Percentiles rank a stretch among this genome's conserved stretches.
phyloP scores from a whole-genome alignment of 2,888 invertebrate genomes.

The Heteromyza rotundicornis region DNA sequence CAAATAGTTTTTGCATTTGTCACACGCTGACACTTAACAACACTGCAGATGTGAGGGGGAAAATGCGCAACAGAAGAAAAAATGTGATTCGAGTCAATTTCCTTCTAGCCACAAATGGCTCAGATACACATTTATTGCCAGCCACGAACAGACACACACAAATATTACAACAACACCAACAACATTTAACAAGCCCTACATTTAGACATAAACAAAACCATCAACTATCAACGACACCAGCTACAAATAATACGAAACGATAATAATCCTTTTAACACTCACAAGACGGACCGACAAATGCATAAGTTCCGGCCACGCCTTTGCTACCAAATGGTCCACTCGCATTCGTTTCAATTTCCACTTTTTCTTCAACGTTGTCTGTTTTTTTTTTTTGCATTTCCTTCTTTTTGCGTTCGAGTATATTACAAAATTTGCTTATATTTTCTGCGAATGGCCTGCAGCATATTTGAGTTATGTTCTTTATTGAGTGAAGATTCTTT shows the following conservation, averaged over 20 bases:
- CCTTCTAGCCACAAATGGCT: neutral
- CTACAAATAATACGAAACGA: too few species aligned
- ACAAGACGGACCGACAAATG: neutral
- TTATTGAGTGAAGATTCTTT: neutral
- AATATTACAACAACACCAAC: neutral
- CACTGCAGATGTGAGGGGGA: neutral
- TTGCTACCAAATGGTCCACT: neutral
- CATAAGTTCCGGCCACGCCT: neutral
- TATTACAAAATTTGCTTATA: neutral
- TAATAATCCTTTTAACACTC: too few species aligned
- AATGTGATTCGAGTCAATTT: neutral
- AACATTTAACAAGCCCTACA: too few species aligned
- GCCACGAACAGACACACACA: neutral
- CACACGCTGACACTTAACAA: neutral
- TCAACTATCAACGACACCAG: too few species aligned
- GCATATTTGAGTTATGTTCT: neutral
- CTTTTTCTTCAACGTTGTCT: neutral
- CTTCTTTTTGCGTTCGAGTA: neutral
- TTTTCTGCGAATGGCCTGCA: too few species aligned
- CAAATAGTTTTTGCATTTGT: constrained; percentile 7
- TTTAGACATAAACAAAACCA: too few species aligned
- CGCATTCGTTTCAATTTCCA: neutral
- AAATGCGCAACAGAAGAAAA: neutral
- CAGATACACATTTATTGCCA: neutral
- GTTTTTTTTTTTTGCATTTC: neutral